Evolutionary conservation across 2,888 invertebrate genomes (phyloP).

Genomic region (Cheilosia scutellata): DNA sequence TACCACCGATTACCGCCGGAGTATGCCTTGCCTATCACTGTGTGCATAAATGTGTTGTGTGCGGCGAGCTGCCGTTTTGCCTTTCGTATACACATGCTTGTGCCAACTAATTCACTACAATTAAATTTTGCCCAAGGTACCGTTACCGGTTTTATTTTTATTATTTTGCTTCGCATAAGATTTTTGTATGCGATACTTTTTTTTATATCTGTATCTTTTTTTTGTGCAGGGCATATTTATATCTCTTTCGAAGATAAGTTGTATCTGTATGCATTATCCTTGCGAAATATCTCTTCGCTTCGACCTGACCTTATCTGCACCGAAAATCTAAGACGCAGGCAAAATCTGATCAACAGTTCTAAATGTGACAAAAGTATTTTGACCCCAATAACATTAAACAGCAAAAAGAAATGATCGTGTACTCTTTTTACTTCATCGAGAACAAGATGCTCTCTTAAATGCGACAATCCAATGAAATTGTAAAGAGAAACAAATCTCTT

Average conservation of each 20-base stretch:
- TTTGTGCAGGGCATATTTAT: neutral
- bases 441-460: slow-evolving; percentile 25
- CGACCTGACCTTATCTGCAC: slow-evolving; percentile 36
- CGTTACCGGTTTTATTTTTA: slow-evolving; percentile 59
- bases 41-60: slow-evolving; percentile 23
- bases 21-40: neutral
- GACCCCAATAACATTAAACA: slow-evolving; percentile 46
- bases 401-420: slow-evolving; percentile 1
- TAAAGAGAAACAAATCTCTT: slow-evolving; percentile 14
- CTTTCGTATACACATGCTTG: slow-evolving; percentile 35
- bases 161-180: slow-evolving; percentile 3
- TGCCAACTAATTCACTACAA: slow-evolving; percentile 60
- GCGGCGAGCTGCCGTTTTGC: slow-evolving; percentile 38
- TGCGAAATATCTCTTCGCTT: neutral
- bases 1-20: slow-evolving; percentile 17
- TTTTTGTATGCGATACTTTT: neutral
- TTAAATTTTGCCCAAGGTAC: slow-evolving; percentile 64
- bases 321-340: slow-evolving; percentile 1
- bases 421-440: neutral
- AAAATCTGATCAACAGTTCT: neutral
- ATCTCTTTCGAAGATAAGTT: neutral
- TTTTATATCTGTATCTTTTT: neutral
- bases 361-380: slow-evolving; percentile 53
- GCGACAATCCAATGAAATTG: neutral
- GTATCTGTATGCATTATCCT: neutral